Evolutionary conservation across 2,888 invertebrate genomes (phyloP).

Genomic region (Lampropteryx suffumata): DNA sequence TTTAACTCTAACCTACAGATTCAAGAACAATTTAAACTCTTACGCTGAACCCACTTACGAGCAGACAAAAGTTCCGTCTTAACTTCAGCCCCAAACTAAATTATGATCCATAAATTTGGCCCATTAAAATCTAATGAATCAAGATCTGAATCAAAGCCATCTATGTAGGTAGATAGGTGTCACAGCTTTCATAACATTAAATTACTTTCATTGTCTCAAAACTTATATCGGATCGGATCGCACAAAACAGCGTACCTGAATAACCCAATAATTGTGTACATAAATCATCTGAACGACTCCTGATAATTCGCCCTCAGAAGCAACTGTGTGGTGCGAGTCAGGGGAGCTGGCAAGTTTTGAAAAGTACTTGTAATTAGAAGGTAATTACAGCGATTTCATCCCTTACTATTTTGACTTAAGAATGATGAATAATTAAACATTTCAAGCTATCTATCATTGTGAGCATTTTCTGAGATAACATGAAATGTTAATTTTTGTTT

Average conservation of each 20-base stretch:
- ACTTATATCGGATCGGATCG: conserved; percentile 77
- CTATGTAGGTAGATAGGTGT: conserved; percentile 19
- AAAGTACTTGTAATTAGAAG: too few relatives aligned
- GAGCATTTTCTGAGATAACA: too few relatives aligned
- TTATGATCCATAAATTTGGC: conserved; percentile 29
- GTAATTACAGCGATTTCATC: too few relatives aligned
- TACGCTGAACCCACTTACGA: conserved; percentile 8
- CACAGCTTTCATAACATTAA: conserved; percentile 64
- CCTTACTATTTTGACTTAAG: too few relatives aligned
- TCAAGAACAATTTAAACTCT: not conserved
- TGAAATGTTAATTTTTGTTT: too few relatives aligned
- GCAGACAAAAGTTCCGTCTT: conserved; percentile 10
- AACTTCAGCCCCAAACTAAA: conserved; percentile 17
- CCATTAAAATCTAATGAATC: conserved; percentile 36
- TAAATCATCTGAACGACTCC: conserved; percentile 82
- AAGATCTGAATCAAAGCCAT: conserved; percentile 22
- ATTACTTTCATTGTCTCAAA: conserved; percentile 76
- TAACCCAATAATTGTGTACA: conserved; percentile 83
- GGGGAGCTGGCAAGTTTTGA: conserved; percentile 13
- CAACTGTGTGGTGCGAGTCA: conserved; percentile 48
- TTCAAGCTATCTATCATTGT: too few relatives aligned
- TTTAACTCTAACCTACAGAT: too few relatives aligned
- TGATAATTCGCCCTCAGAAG: conserved; percentile 78
- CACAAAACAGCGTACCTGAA: conserved; percentile 79
- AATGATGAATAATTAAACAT: too few relatives aligned